A percentile compares a stretch with the other conserved stretches of the same genome.
Conservation (phyloP, 1,140 invertebrate genomes). For the Anoplophora glabripennis region DNA sequence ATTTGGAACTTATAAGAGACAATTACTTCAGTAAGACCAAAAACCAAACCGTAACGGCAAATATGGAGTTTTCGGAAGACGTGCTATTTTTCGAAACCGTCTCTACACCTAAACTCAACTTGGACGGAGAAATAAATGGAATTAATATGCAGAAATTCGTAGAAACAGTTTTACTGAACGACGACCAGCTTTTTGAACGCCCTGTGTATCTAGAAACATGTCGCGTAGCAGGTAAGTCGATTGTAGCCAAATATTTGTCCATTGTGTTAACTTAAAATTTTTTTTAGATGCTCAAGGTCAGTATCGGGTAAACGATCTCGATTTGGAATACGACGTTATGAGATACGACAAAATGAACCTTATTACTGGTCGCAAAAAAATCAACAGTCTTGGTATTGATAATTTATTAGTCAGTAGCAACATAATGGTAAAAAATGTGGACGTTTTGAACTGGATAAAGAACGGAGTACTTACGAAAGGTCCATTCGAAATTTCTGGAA, state of each 20-base stretch:
- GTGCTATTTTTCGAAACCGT: constrained; percentile 33
- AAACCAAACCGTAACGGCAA: constrained; percentile 35
- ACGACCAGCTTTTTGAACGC: too few species aligned
- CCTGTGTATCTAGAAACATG: background rate
- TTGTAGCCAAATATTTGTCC: background rate
- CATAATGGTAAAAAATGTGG: constrained; percentile 46
- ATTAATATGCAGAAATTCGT: constrained; percentile 34
- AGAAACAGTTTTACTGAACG: constrained; percentile 20
- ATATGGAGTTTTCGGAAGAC: constrained; percentile 32
- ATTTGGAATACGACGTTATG: constrained; percentile 50
- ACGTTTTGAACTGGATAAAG: constrained; percentile 48
- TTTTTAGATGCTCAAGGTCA: constrained; percentile 38
- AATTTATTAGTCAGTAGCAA: constrained; percentile 36
- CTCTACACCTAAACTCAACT: constrained; percentile 15
- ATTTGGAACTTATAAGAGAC: constrained; percentile 29
- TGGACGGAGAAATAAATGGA: constrained; percentile 30
- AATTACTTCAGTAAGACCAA: constrained; percentile 46
- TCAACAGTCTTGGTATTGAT: constrained; percentile 37
- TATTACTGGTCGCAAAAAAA: constrained; percentile 44
- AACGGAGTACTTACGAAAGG: constrained; percentile 39
- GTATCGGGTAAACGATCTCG: constrained; percentile 46
- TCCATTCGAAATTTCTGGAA: constrained; percentile 27
- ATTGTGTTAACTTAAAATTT: constrained; percentile 3
- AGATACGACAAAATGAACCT: constrained; percentile 41
- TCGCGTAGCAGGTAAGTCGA: background rate